These are phyloP conservation scores for Dysmachus trigonus DNA, from an alignment of 2,888 invertebrate genomes.

Conservation along the genomic window DNA sequence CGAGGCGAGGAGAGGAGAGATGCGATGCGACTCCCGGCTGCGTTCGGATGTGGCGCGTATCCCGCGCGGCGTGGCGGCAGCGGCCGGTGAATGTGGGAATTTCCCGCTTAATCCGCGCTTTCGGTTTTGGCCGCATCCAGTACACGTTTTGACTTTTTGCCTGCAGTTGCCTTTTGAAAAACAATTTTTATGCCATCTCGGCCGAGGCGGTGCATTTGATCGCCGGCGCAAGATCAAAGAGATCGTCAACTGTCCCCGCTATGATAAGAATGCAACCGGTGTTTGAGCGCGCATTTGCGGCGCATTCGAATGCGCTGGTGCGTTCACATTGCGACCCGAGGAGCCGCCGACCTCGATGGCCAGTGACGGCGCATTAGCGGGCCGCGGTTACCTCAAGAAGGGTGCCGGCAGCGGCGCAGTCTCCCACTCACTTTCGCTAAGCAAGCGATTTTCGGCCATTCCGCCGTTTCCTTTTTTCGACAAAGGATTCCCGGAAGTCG, in stretches of 20 bases:
- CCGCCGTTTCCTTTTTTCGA: background rate
- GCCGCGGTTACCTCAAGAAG: background rate
- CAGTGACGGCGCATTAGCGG: background rate
- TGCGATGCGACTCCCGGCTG: background rate
- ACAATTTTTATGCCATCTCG: conserved; percentile 29
- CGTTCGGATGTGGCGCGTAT: background rate
- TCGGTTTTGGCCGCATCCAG: conserved; percentile 35
- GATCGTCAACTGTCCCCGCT: conserved; percentile 45
- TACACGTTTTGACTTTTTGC: conserved; percentile 44
- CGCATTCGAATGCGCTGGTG: conserved; percentile 23
- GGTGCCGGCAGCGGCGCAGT: background rate
- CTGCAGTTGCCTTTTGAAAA: conserved; percentile 25
- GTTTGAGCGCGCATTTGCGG: conserved; percentile 37
- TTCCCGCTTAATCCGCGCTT: conserved; percentile 46
- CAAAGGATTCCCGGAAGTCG: background rate
- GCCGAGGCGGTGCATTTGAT: conserved; percentile 41
- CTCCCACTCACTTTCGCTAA: background rate
- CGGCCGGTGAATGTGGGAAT: conserved; percentile 42
- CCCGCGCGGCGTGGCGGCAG: background rate
- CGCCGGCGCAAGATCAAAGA: conserved; percentile 46
- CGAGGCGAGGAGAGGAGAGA: background rate
- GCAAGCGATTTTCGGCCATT: background rate
- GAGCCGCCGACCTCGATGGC: background rate
- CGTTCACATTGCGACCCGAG: background rate
- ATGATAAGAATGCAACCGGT: conserved; percentile 47